Evolutionary conservation across 1,140 invertebrate genomes (phyloP).

Genomic region (Drosophila elegans): DNA sequence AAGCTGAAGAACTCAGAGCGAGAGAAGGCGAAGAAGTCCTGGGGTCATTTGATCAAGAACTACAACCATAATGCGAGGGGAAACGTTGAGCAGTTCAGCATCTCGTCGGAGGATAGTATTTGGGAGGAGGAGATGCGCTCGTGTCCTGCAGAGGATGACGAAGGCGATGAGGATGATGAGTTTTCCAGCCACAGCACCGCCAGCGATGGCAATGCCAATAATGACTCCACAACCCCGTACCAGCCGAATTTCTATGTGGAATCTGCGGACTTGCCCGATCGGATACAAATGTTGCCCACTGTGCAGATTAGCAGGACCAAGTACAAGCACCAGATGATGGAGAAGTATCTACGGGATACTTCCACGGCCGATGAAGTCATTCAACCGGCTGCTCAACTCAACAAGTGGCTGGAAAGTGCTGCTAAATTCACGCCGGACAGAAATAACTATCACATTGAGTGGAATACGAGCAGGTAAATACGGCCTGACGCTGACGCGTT

Average conservation of each 20-base stretch:
- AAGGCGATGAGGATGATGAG: conserved; percentile 65
- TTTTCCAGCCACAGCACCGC: conserved; percentile 69
- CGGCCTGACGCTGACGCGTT: too few species aligned
- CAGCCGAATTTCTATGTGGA: conserved; percentile 70
- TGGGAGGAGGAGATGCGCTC: conserved; percentile 87
- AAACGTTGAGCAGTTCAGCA: conserved; percentile 91
- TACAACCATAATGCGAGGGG: conserved; percentile 90
- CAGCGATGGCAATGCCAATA: conserved; percentile 69
- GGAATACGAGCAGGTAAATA: conserved; percentile 85
- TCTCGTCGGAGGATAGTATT: conserved; percentile 90
- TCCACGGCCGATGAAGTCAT: conserved; percentile 10
- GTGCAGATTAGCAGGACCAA: conserved; percentile 66
- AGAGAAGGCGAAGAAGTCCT: conserved; percentile 88
- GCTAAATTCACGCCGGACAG: conserved; percentile 88
- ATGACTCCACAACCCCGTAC: conserved; percentile 34
- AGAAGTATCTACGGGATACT: conserved; percentile 86
- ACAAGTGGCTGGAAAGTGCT: conserved; percentile 89
- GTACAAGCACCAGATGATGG: conserved; percentile 87
- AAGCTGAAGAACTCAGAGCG: conserved; percentile 90
- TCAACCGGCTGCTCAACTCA: conserved; percentile 81
- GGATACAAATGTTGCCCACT: conserved; percentile 47
- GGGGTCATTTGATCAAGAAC: conserved; percentile 90
- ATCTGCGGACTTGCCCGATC: conserved; percentile 17
- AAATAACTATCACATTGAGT: conserved; percentile 88
- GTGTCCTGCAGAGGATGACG: conserved; percentile 54